A percentile compares a stretch with the other conserved stretches of the same genome.
phyloP scores from a whole-genome alignment of 2,113 vertebrate species.

The Zosterops pallidus region DNA sequence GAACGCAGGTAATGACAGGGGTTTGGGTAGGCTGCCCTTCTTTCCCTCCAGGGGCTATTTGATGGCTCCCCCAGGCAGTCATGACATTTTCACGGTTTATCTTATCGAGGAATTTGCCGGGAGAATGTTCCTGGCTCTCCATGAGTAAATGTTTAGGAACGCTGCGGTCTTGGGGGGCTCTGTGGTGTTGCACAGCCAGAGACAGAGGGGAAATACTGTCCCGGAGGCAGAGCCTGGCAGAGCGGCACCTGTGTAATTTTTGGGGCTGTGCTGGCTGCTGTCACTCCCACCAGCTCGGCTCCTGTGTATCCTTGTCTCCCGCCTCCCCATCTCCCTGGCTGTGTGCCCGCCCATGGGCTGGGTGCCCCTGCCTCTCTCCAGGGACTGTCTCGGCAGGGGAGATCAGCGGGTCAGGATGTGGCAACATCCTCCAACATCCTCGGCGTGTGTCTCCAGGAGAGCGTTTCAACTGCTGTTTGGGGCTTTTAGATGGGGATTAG shows the following conservation, averaged over 20 bases:
- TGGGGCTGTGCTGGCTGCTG: neutral
- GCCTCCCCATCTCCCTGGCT: neutral
- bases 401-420: neutral
- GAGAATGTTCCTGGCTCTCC: conserved; percentile 4
- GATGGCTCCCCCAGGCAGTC: neutral
- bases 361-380: accelerated
- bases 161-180: neutral
- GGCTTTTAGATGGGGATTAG: neutral
- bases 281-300: accelerated
- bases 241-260: neutral
- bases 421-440: conserved; percentile 23
- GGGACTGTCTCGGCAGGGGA: neutral
- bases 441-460: accelerated
- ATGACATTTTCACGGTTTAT: conserved; percentile 26
- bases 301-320: accelerated
- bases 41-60: neutral
- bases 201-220: accelerated
- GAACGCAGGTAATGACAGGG: neutral
- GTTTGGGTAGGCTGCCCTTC: accelerated
- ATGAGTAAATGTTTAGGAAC: conserved; percentile 40
- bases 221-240: neutral
- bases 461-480: neutral
- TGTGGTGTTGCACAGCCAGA: accelerated
- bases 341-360: accelerated
- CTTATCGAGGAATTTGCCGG: conserved; percentile 5